These are phyloP conservation scores for Coccyzus lansbergi DNA, from an alignment of 2,797 vertebrate species.

Conservation along the genomic window DNA sequence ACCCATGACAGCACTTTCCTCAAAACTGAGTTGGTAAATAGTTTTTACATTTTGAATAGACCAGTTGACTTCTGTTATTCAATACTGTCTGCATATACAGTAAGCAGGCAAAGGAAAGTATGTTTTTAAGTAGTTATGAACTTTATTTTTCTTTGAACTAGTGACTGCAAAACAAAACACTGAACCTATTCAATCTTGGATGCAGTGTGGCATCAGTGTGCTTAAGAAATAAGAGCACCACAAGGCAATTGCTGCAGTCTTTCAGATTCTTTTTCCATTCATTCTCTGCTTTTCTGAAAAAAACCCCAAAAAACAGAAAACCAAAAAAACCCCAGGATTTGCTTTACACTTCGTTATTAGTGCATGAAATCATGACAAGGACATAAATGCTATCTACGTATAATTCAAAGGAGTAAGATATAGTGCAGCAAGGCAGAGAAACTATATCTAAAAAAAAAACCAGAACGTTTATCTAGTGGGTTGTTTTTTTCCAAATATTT, in stretches of 20 bases:
- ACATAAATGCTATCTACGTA: neutral
- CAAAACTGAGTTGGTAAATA: neutral
- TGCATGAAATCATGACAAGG: neutral
- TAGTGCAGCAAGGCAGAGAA: neutral
- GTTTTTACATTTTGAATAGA: neutral
- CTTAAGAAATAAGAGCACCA: neutral
- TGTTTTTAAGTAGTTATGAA: neutral
- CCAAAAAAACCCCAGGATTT: too few species aligned
- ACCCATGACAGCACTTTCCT: neutral
- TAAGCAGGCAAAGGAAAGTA: neutral
- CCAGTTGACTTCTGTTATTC: neutral
- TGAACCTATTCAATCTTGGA: neutral
- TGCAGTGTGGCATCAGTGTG: neutral
- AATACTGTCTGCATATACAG: neutral
- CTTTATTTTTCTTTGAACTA: neutral
- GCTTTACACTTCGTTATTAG: neutral
- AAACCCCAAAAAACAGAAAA: too few species aligned
- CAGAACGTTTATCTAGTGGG: neutral
- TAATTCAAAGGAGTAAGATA: neutral
- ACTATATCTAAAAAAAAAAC: neutral
- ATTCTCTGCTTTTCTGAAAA: neutral
- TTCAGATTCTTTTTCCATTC: neutral
- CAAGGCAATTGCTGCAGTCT: neutral
- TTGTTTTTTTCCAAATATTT: neutral
- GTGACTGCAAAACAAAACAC: neutral